Base-by-base conservation (phyloP, 2,888 invertebrate genomes). In the Celastrina argiolus region DNA sequence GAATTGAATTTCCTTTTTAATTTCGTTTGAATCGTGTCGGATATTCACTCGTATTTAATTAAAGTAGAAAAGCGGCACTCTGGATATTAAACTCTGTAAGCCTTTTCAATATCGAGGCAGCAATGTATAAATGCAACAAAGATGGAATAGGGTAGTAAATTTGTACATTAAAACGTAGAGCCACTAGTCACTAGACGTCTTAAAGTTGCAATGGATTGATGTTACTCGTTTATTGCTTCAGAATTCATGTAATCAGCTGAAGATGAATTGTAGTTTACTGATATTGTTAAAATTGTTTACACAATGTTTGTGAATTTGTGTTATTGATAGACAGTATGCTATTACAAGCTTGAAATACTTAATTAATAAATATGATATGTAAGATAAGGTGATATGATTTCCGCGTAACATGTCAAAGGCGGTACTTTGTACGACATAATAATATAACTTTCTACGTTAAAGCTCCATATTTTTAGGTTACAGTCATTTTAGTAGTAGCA, bases 1-100 rank as follows among this genome's bases (percentile, higher is more conserved):
- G 10, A 36, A 51, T 51, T 51, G 22, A 51, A 51, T 22, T 22
- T 18, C 18, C 18, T 34, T 16, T 34, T 34, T 34, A 18, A 34
- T 58, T 34, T 16, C 10, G 34, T 34, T 16, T n/a, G 34, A 34
- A 16, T 34, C 56, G 12, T 22, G 51, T 22, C 10, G 16, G 18
- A 51, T 6, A 51, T 22, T 34, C 12, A 31, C 34, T 16, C 31
- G 59, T 59, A 59, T 59, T 12, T 34, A 34, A 59, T 59, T 59
- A 59, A 16, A n/a, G 8, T 16, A 34, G 16, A 34, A 34, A 34
- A 31, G 58, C 31, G 16, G 31, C 59, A 59, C 59, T 59, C 59
- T 10, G 34, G 34, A 16, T 59, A 59, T 59, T 59, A 59, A 59
- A 59, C 51, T 22, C 22, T 51, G 26, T 26, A 10, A 28, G 59